These are phyloP conservation scores for Spatula clypeata DNA, from an alignment of 2,797 vertebrate genomes.

Conservation along the genomic window DNA sequence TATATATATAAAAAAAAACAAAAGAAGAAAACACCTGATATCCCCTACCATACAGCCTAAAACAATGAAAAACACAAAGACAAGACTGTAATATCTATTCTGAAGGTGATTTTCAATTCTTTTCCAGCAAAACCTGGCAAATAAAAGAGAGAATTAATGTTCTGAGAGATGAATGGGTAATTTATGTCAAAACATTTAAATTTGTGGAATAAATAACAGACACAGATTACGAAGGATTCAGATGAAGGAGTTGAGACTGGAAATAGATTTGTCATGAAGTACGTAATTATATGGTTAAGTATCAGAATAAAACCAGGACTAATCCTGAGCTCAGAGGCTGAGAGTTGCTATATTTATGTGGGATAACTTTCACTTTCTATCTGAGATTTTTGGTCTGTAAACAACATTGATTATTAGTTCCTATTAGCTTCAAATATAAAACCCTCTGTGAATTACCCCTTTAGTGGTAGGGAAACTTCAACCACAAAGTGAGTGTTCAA, in stretches of 20 bases:
- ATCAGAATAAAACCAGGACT: background rate
- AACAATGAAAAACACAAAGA: background rate
- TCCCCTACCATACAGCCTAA: background rate
- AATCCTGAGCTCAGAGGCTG: background rate
- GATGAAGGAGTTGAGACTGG: background rate
- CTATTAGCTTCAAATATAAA: background rate
- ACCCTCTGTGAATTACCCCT: rapidly evolving
- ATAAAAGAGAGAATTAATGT: background rate
- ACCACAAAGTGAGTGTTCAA: background rate
- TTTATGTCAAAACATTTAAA: background rate
- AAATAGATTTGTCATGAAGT: background rate
- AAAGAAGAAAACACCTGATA: background rate
- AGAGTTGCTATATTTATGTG: rapidly evolving
- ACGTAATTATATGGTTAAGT: background rate
- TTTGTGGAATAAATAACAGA: background rate
- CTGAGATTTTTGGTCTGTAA: background rate
- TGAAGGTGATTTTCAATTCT: background rate
- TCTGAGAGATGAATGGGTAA: background rate
- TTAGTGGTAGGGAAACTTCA: background rate
- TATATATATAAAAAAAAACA: background rate
- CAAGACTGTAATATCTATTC: background rate
- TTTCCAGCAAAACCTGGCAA: background rate
- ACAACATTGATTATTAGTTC: background rate
- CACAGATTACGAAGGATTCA: background rate
- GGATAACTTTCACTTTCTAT: background rate